Percentiles rank a stretch among this genome's conserved stretches.
Evolutionary conservation across 53 echinoderm and acorn worm genomes (phyloP).

Genomic region (Glandiceps talaboti): DNA sequence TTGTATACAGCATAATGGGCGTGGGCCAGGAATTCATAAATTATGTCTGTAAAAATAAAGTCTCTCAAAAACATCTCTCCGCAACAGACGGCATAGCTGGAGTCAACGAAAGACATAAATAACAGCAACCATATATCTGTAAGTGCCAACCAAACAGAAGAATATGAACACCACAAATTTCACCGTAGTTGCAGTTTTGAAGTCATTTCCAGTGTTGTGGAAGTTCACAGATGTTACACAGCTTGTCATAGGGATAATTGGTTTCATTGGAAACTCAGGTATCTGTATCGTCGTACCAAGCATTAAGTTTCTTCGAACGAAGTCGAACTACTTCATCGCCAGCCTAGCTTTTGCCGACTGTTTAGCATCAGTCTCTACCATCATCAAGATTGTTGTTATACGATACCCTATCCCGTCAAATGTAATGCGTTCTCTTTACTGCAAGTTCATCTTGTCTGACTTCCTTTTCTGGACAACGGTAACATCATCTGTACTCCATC

Average conservation of each 20-base stretch:
- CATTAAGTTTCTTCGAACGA: neutral
- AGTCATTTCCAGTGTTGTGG: neutral
- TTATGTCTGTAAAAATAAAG: too few species aligned
- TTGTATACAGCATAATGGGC: too few species aligned
- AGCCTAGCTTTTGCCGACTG: neutral
- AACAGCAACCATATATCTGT: too few species aligned
- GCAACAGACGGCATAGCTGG: too few species aligned
- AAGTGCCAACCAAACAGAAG: too few species aligned
- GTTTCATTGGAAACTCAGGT: neutral
- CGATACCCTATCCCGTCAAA: neutral
- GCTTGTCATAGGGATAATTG: neutral
- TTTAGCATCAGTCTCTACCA: neutral
- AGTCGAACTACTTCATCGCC: neutral
- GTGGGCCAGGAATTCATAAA: too few species aligned
- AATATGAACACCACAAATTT: neutral
- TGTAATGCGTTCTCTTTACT: neutral
- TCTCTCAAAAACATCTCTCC: too few species aligned
- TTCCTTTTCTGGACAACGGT: neutral
- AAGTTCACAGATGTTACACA: neutral
- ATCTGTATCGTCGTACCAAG: neutral
- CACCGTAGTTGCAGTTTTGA: neutral
- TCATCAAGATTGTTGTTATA: neutral
- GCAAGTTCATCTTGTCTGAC: neutral
- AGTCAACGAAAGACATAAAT: too few species aligned
- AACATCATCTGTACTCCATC: neutral